Conservation (phyloP, 2,797 vertebrate genomes). For the Parauchenoglanis ngamensis region DNA sequence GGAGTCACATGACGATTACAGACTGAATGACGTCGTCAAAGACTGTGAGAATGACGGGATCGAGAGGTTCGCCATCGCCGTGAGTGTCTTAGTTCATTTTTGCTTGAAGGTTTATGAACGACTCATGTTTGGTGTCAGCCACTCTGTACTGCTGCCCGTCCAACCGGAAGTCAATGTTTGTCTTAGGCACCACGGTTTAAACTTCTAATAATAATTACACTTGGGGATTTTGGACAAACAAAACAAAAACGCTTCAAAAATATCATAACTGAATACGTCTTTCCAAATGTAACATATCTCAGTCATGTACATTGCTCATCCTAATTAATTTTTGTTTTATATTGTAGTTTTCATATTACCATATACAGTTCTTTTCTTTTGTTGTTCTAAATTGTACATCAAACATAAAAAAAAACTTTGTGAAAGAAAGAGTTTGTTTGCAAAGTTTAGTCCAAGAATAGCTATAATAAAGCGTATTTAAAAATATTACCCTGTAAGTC, state of each 20-base stretch:
- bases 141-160: neutral
- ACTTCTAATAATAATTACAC: neutral
- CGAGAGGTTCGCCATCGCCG: conserved; percentile 93
- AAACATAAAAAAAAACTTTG: neutral
- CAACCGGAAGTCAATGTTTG: neutral
- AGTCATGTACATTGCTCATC: neutral
- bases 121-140: neutral
- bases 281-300: neutral
- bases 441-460: neutral
- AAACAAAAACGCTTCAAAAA: neutral
- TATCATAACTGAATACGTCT: neutral
- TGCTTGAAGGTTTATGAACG: neutral
- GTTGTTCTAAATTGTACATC: neutral
- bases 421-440: neutral
- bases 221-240: neutral
- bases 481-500: neutral
- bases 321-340: neutral
- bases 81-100: conserved; percentile 72
- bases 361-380: neutral
- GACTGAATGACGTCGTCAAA: conserved; percentile 74
- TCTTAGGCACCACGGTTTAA: neutral
- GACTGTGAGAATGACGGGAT: conserved; percentile 83
- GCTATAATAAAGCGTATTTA: neutral
- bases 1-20: conserved; percentile 89
- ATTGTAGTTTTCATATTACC: neutral